Evolutionary conservation across 2,888 invertebrate genomes (phyloP).

Genomic region (Luperina nickerlii): DNA sequence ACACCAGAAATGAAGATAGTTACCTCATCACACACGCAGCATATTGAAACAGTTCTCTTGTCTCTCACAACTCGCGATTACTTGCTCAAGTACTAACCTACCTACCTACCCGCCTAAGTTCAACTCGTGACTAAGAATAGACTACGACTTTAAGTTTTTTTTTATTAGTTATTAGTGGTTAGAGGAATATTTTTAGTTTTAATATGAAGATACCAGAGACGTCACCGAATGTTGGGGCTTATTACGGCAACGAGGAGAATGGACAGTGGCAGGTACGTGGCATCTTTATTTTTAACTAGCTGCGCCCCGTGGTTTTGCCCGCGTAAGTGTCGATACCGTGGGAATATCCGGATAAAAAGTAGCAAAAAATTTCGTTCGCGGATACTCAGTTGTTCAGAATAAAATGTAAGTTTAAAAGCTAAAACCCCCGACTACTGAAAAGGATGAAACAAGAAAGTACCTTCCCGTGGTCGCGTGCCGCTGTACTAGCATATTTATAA

Average conservation of each 20-base stretch:
- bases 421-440: too few relatives aligned
- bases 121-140: constrained; percentile 53
- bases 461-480: too few relatives aligned
- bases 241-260: constrained; percentile 86
- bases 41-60: constrained; percentile 72
- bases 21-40: constrained; percentile 64
- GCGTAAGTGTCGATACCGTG: too few relatives aligned
- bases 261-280: constrained; percentile 87
- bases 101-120: constrained; percentile 49
- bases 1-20: constrained; percentile 83
- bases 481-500: too few relatives aligned
- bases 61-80: constrained; percentile 68
- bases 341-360: too few relatives aligned
- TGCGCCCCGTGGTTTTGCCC: too few relatives aligned
- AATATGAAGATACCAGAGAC: constrained; percentile 89
- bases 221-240: constrained; percentile 84
- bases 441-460: too few relatives aligned
- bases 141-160: constrained; percentile 57
- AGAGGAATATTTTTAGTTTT: constrained; percentile 52
- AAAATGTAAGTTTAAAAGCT: too few relatives aligned
- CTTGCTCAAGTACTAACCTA: constrained; percentile 50
- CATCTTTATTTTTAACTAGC: background rate
- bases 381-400: too few relatives aligned
- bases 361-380: too few relatives aligned
- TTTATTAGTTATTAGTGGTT: constrained; percentile 70